Base-by-base conservation (phyloP, 2,888 invertebrate species). In the Campopleginae sp. region DNA sequence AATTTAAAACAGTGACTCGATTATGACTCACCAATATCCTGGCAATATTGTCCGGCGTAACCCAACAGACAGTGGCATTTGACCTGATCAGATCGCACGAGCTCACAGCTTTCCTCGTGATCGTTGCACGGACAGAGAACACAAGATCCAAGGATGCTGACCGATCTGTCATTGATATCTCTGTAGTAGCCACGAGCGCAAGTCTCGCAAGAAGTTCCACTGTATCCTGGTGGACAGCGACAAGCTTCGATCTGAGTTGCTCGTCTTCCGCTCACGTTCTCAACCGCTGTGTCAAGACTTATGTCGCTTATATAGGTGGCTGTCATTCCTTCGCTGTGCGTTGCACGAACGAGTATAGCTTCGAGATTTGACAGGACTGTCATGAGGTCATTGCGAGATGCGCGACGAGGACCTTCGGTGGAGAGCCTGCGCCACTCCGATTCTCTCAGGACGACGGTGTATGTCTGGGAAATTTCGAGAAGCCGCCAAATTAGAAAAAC, bases 191-290 rank as follows among this genome's bases (percentile, higher is more conserved):
- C 96, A 0, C 95, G 91, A 0, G 95, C 94, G 91, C 98, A 98
- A 7, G 92, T 94, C 93, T 98, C 98, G 91, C 98, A 98, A 75
- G 98, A 98, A 0, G 96, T 96, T 78, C 98, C 98, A 12, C 94
- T 94, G 91, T 98, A 98, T 0, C 98, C 98, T 0, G 94, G 90
- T 0, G 98, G 98, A 91, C 98, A 98, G 74, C 95, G 94, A 92
- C 99, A 99, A 65, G 96, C 95, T 95, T 99, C 99, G 71, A 99
- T 96, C 80, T 96, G 96, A 4, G 94, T 95, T 0, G 98, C 98
- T 61, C 94, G 94, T 10, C 95, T 95, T 1, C 95, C 95, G 46
- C 96, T 95, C 66, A 95, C 94, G 70, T 95, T 95, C 54, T 95
- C 95, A 0, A 96, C 96, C 0, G 98, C 98, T 2, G 97, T 97